Percentiles rank a stretch among this genome's conserved stretches.
Evolutionary conservation across 1,140 invertebrate genomes (phyloP).

Genomic region (Drosophila neocordata): DNA sequence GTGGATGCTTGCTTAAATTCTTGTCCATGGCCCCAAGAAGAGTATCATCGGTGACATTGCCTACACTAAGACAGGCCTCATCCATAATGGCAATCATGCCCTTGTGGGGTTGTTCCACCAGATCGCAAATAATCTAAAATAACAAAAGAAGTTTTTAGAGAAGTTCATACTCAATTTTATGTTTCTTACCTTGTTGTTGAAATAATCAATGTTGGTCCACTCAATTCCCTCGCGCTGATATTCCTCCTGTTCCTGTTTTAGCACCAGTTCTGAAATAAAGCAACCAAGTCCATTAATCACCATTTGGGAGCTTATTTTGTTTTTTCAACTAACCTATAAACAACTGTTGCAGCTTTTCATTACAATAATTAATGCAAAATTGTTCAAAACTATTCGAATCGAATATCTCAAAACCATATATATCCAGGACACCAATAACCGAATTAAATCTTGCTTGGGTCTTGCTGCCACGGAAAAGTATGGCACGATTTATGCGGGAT

Average conservation of each 20-base stretch:
- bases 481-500: slow-evolving; percentile 92
- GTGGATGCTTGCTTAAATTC: slow-evolving; percentile 92
- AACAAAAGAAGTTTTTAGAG: background rate
- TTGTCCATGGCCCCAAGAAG: slow-evolving; percentile 96
- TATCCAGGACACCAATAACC: slow-evolving; percentile 97
- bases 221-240: slow-evolving; percentile 96
- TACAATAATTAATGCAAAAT: slow-evolving; percentile 98
- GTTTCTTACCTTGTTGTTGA: slow-evolving; percentile 90
- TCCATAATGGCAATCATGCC: slow-evolving; percentile 97
- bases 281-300: background rate
- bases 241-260: slow-evolving; percentile 98
- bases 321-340: slow-evolving; percentile 91
- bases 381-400: slow-evolving; percentile 97
- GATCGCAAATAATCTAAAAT: slow-evolving; percentile 92
- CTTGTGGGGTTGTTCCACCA: slow-evolving; percentile 94
- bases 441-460: slow-evolving; percentile 85
- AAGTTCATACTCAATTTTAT: background rate
- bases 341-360: slow-evolving; percentile 97
- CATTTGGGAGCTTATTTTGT: background rate
- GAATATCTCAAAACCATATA: slow-evolving; percentile 99
- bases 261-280: slow-evolving; percentile 89
- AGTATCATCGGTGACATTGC: slow-evolving; percentile 95
- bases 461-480: slow-evolving; percentile 83
- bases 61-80: slow-evolving; percentile 96
- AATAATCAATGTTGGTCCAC: slow-evolving; percentile 95